A percentile compares a stretch with the other conserved stretches of the same genome.
Conservation (phyloP, 2,888 invertebrate genomes). For the Coenonympha arcania region DNA sequence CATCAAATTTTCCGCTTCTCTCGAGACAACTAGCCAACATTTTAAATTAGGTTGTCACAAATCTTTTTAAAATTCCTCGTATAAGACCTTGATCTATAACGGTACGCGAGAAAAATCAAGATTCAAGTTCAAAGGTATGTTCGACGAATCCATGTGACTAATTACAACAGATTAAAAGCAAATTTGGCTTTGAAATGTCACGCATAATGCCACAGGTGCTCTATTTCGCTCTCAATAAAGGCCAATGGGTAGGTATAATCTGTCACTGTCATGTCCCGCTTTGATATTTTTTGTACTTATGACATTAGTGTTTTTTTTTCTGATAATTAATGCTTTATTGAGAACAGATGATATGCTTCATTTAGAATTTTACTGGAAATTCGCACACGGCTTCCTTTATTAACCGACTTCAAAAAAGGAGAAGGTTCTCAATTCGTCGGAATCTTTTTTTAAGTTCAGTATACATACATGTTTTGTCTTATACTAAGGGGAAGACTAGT, state of each 20-base stretch:
- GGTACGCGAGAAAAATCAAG: constrained; percentile 36
- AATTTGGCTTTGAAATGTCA: constrained; percentile 27
- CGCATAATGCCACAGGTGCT: constrained; percentile 23
- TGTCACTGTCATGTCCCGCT: constrained; percentile 29
- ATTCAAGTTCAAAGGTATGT: constrained; percentile 20
- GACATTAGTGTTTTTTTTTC: constrained; percentile 20
- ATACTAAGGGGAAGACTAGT: no score
- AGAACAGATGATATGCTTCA: neutral
- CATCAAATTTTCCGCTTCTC: no score
- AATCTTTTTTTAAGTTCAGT: neutral
- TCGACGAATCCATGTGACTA: neutral
- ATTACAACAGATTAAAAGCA: constrained; percentile 7
- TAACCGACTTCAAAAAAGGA: no score
- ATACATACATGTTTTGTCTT: no score
- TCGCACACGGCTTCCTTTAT: neutral
- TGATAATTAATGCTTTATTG: neutral
- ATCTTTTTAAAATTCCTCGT: neutral
- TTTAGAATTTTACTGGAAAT: neutral
- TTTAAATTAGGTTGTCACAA: neutral
- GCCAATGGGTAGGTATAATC: constrained; percentile 25
- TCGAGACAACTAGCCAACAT: neutral
- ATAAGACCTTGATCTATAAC: neutral
- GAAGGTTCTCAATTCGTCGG: no score
- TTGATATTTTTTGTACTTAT: constrained; percentile 22
- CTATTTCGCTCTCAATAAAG: constrained; percentile 26